These are phyloP conservation scores for Nomada fabriciana DNA, from an alignment of 2,888 invertebrate species.

Conservation along the genomic window DNA sequence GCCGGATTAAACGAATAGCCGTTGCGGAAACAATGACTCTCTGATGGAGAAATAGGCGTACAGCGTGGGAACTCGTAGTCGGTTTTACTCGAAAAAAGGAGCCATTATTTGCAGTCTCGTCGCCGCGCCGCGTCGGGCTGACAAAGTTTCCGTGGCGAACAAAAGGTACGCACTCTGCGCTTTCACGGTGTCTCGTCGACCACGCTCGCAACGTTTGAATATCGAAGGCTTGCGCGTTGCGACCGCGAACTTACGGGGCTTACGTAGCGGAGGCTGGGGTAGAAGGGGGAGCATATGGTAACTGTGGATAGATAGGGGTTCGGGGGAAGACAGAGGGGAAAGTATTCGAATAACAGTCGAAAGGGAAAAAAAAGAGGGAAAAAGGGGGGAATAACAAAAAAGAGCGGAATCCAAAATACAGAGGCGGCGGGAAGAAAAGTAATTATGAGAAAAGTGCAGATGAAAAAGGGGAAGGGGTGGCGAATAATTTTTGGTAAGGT, in stretches of 20 bases:
- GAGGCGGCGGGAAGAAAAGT: background rate
- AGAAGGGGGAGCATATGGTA: background rate
- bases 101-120: constrained; percentile 27
- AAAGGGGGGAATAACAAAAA: background rate
- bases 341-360: background rate
- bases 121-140: background rate
- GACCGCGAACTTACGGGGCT: constrained; percentile 48
- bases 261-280: constrained; percentile 9
- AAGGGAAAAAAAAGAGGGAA: background rate
- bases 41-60: background rate
- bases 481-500: background rate
- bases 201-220: constrained; percentile 66
- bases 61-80: background rate
- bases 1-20: constrained; percentile 10
- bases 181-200: constrained; percentile 5
- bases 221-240: constrained; percentile 73
- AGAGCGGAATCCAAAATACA: background rate
- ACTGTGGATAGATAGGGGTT: background rate
- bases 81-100: background rate
- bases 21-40: constrained; percentile 11
- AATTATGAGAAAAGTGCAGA: background rate
- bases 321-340: background rate
- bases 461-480: constrained; percentile 7
- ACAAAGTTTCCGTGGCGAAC: constrained; percentile 39
- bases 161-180: constrained; percentile 32